A percentile compares a stretch with the other conserved stretches of the same genome.
These are phyloP conservation scores for Ivindomyrus marchei DNA, from an alignment of 2,113 vertebrate genomes.

Conservation along the genomic window DNA sequence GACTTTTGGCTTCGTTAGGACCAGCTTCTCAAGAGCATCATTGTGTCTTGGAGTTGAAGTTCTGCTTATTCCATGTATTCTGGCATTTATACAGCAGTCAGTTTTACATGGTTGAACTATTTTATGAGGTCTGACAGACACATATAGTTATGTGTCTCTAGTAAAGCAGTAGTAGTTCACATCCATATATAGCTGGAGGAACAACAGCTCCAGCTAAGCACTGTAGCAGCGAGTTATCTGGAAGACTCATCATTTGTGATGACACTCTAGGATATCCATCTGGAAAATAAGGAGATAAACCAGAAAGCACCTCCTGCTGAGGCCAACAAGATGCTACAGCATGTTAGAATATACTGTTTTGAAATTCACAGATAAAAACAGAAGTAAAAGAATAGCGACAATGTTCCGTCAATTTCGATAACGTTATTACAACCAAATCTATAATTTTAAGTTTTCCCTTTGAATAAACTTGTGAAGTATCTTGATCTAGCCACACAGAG, in stretches of 20 bases:
- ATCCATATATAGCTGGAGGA: not conserved
- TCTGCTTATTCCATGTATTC: not conserved
- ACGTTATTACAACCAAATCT: not conserved
- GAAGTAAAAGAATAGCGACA: not conserved
- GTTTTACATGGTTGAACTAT: not conserved
- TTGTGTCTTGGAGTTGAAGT: not conserved
- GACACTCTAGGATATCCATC: not conserved
- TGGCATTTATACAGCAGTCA: not conserved
- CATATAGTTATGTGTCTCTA: not conserved
- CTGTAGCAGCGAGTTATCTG: not conserved
- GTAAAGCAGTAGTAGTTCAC: not conserved
- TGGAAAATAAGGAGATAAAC: not conserved
- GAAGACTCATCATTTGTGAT: not conserved
- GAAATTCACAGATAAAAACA: not conserved
- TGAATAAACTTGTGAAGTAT: not conserved
- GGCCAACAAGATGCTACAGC: not conserved
- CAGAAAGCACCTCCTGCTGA: not conserved
- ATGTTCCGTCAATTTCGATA: not conserved
- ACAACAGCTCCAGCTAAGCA: not conserved
- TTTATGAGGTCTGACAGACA: not conserved
- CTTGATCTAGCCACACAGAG: not conserved
- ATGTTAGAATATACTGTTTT: not conserved
- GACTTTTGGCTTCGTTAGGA: not conserved
- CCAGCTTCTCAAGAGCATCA: not conserved
- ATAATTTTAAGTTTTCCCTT: not conserved